Evolutionary conservation across 2,113 vertebrate species (phyloP).

Genomic region (Guaruba guarouba): DNA sequence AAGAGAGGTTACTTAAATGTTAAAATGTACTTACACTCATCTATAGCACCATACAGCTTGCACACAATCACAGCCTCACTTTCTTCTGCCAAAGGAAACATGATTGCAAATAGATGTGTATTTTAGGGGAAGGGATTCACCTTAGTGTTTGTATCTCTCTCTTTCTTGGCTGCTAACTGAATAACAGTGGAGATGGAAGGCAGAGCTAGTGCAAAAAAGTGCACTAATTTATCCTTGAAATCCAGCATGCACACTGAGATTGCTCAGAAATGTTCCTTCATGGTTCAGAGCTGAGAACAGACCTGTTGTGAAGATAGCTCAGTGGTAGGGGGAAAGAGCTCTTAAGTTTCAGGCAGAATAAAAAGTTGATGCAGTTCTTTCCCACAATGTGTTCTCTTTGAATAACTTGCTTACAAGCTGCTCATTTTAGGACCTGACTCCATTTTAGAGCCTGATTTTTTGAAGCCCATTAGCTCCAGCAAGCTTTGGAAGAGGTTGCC

Average conservation of each 20-base stretch:
- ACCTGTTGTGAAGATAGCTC: neutral
- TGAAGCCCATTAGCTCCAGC: neutral
- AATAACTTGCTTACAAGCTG: neutral
- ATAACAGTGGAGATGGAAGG: neutral
- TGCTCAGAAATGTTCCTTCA: neutral
- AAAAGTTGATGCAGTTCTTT: neutral
- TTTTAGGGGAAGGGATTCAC: neutral
- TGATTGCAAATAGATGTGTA: neutral
- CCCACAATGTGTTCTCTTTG: neutral
- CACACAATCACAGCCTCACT: neutral
- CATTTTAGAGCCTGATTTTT: neutral
- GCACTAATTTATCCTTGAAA: neutral
- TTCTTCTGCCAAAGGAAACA: neutral
- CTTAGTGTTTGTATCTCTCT: neutral
- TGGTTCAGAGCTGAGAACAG: neutral
- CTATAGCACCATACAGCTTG: neutral
- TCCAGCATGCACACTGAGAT: neutral
- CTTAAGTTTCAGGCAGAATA: neutral
- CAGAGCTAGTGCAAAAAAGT: neutral
- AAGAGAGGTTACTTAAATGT: neutral
- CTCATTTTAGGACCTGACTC: neutral
- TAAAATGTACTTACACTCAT: neutral
- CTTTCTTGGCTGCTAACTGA: neutral
- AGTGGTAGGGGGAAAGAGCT: neutral
- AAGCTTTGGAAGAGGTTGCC: neutral